phyloP scores from a whole-genome alignment of 2,797 vertebrate species.

The Phaenicophaeus curvirostris region DNA sequence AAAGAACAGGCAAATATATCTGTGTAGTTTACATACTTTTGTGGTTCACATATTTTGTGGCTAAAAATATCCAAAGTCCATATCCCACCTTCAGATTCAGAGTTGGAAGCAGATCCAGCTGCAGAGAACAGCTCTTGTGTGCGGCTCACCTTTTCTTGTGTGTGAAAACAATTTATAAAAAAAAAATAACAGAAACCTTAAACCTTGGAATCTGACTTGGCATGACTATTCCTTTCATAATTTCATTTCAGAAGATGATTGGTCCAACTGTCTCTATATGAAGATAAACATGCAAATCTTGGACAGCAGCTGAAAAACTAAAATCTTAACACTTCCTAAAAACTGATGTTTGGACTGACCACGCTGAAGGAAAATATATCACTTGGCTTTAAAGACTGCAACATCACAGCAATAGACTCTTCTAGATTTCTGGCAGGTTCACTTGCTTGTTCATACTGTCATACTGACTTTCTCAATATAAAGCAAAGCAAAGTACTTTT shows the following conservation, averaged over 20 bases:
- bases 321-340: slow-evolving; percentile 61
- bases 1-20: slow-evolving; percentile 61
- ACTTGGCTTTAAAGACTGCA: slow-evolving; percentile 28
- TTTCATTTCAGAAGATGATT: slow-evolving; percentile 63
- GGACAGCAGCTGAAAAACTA: slow-evolving; percentile 50
- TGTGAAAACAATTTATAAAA: slow-evolving; percentile 71
- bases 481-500: background rate
- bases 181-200: slow-evolving; percentile 50
- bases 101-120: slow-evolving; percentile 57
- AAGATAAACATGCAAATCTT: slow-evolving; percentile 56
- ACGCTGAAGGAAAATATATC: slow-evolving; percentile 28
- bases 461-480: slow-evolving; percentile 14
- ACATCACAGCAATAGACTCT: background rate
- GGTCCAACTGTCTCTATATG: slow-evolving; percentile 52
- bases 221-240: slow-evolving; percentile 59
- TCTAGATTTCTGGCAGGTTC: slow-evolving; percentile 21
- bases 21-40: slow-evolving; percentile 76
- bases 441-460: slow-evolving; percentile 8
- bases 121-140: slow-evolving; percentile 41
- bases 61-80: slow-evolving; percentile 71
- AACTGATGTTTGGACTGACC: slow-evolving; percentile 45
- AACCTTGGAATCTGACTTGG: slow-evolving; percentile 66
- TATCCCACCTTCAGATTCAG: slow-evolving; percentile 61
- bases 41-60: slow-evolving; percentile 76
- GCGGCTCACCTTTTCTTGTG: slow-evolving; percentile 61